Conservation (phyloP, 2,888 invertebrate species). For the Tetragonisca angustula region DNA sequence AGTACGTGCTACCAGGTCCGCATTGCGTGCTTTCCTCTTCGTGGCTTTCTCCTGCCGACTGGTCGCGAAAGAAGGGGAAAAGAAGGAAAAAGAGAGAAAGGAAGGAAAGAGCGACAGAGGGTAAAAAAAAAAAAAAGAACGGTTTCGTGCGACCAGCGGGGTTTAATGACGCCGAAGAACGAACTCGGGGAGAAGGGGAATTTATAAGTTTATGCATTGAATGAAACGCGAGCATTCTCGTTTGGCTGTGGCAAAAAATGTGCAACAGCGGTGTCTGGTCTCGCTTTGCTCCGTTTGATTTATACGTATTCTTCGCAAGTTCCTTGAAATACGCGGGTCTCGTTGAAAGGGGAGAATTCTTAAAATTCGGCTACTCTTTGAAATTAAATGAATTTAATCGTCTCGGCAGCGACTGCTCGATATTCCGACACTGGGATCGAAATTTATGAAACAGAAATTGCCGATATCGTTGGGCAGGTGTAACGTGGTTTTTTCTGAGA, state of each 20-base stretch:
- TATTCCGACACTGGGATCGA: no score
- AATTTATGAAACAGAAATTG: no score
- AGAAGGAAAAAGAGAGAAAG: background rate
- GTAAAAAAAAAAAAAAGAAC: background rate
- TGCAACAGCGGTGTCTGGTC: background rate
- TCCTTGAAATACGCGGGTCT: background rate
- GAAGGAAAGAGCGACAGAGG: background rate
- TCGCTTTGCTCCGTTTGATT: conserved; percentile 6
- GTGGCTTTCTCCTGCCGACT: conserved; percentile 19
- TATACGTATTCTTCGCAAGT: conserved; percentile 13
- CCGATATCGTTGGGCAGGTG: no score
- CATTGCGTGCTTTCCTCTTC: conserved; percentile 53
- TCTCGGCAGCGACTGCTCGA: no score
- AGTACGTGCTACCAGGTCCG: conserved; percentile 27
- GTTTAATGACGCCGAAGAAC: conserved; percentile 42
- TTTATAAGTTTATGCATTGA: conserved; percentile 30
- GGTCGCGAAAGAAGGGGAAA: background rate
- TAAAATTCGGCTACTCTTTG: background rate
- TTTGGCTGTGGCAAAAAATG: background rate
- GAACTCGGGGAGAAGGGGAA: conserved; percentile 18
- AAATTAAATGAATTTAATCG: background rate
- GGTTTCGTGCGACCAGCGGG: conserved; percentile 27
- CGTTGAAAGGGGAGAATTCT: no score
- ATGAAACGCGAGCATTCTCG: background rate
- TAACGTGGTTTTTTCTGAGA: no score